A percentile compares a stretch with the other conserved stretches of the same genome.
Conservation (phyloP, 2,888 invertebrate genomes). For the Dicycla oo region DNA sequence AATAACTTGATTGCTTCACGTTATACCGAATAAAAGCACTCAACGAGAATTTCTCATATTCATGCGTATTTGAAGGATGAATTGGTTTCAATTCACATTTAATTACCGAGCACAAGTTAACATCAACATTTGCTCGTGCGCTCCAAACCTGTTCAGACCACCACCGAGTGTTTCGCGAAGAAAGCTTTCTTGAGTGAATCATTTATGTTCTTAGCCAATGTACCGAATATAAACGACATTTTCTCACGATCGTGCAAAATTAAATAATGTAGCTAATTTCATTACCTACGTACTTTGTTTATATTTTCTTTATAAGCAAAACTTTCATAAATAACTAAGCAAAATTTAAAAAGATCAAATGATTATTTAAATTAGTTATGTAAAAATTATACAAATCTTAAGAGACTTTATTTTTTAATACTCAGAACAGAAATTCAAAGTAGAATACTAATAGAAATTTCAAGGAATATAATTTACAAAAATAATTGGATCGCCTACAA, state of each 20-base stretch:
- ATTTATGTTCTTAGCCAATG: constrained; percentile 51
- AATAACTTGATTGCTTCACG: constrained; percentile 2
- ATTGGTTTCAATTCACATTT: constrained; percentile 80
- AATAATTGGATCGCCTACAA: background rate
- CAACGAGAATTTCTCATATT: constrained; percentile 7
- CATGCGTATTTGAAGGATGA: constrained; percentile 42
- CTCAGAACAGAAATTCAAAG: constrained; percentile 3
- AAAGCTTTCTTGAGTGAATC: constrained; percentile 53
- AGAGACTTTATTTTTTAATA: background rate
- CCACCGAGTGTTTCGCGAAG: constrained; percentile 47
- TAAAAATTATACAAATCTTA: background rate
- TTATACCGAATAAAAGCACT: constrained; percentile 3
- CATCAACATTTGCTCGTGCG: constrained; percentile 63
- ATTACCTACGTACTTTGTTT: constrained; percentile 22
- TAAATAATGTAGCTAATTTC: constrained; percentile 26
- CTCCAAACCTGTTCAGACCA: constrained; percentile 55
- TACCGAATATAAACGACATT: constrained; percentile 43
- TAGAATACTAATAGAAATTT: background rate
- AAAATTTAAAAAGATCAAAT: background rate
- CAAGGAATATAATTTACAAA: background rate
- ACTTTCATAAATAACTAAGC: constrained; percentile 17
- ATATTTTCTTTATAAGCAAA: constrained; percentile 12
- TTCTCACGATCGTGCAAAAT: constrained; percentile 27
- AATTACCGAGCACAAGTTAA: constrained; percentile 73
- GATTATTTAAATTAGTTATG: background rate